These are phyloP conservation scores for Chaetodon trifascialis DNA, from an alignment of 2,113 vertebrate species.

Conservation along the genomic window DNA sequence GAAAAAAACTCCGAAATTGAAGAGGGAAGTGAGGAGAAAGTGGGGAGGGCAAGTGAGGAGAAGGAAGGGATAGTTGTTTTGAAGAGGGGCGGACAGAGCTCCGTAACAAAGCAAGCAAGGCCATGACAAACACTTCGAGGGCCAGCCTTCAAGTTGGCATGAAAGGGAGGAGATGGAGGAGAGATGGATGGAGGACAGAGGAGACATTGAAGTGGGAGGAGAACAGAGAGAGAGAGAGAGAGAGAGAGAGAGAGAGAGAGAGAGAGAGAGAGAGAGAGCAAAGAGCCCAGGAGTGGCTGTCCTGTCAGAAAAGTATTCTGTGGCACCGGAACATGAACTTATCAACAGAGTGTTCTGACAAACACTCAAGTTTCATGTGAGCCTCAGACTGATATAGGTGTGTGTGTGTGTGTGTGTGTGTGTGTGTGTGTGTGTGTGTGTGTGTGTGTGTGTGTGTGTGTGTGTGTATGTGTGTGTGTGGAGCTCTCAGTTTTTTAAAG, in stretches of 20 bases:
- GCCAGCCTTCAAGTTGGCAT: conserved; percentile 20
- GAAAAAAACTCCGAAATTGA: not conserved
- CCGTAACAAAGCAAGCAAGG: conserved; percentile 52
- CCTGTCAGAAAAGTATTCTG: not conserved
- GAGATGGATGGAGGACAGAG: conserved; percentile 42
- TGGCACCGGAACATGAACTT: not conserved
- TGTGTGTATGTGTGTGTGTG: not conserved
- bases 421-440: too few relatives aligned
- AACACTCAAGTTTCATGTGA: not conserved
- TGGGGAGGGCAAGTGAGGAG: not conserved
- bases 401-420: too few relatives aligned
- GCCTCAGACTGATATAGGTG: not conserved
- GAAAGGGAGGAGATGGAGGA: conserved; percentile 9
- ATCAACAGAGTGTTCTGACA: not conserved
- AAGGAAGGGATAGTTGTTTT: conserved; percentile 38
- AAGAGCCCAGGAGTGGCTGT: conserved; percentile 1
- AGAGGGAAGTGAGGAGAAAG: not conserved
- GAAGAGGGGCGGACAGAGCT: conserved; percentile 32
- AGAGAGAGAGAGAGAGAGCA: not conserved
- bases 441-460: not conserved
- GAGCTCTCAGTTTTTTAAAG: not conserved
- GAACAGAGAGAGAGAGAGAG: conserved; percentile 7
- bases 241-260: not conserved
- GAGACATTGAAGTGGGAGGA: conserved; percentile 16
- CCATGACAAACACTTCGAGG: conserved; percentile 36